Base-by-base conservation (phyloP, 2,888 invertebrate species). In the Trypoxylon attenuatum region DNA sequence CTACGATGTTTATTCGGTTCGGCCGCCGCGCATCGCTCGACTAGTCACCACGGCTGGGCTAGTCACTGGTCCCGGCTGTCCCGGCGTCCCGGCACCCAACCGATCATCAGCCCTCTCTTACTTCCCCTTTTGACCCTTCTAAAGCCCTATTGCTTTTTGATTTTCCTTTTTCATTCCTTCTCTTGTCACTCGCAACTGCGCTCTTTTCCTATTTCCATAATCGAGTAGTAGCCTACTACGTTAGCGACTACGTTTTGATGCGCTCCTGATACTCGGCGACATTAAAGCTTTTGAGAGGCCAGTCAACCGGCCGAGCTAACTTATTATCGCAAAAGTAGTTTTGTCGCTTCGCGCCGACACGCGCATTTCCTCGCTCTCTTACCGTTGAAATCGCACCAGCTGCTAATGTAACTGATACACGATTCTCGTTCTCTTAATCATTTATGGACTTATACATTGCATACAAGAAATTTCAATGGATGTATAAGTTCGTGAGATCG, bases 1-100 rank as follows among this genome's bases (percentile, higher is more conserved):
- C 80, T 77, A 82, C 82, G 82, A 81, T 82, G 81, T 80, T 82
- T 81, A 82, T 81, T 82, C 81, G 81, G n/a, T n/a, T n/a, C n/a
- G n/a, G n/a, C n/a, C n/a, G n/a, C n/a, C n/a, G 77, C 73, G 72
- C 76, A 71, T 76, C 76, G 72, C 66, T 71, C 78, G 76, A 77
- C 76, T 78, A 78, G 78, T 79, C 79, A 81, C 73, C 68, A 67
- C 70, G n/a, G n/a, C n/a, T n/a, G n/a, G n/a, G n/a, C n/a, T n/a
- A n/a, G n/a, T n/a, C n/a, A n/a, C n/a, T n/a, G n/a, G n/a, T n/a
- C n/a, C n/a, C n/a, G n/a, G n/a, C n/a, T n/a, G n/a, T n/a, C n/a
- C n/a, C n/a, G n/a, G n/a, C n/a, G n/a, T n/a, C n/a, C n/a, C n/a
- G n/a, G n/a, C n/a, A n/a, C 66, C 71, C 62, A 64, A 72, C 72